These are phyloP conservation scores for Delphinapterus leucas DNA, from an alignment of 2,113 vertebrate species.

Conservation along the genomic window DNA sequence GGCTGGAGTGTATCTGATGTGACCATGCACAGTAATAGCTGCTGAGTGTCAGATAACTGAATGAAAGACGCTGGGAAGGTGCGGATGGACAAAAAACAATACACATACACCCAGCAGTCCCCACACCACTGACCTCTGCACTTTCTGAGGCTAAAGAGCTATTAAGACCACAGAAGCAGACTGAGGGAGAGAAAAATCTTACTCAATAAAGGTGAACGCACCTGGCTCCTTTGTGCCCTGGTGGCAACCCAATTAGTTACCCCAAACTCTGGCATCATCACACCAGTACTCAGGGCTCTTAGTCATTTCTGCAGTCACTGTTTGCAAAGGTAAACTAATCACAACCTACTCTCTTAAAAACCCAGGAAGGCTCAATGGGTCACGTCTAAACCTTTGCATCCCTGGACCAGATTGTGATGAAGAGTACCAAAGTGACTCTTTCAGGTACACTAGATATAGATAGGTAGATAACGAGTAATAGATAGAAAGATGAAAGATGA, in stretches of 20 bases:
- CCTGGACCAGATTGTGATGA: background rate
- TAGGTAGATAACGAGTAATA: background rate
- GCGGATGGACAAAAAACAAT: background rate
- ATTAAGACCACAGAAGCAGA: background rate
- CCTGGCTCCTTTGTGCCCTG: too few relatives aligned
- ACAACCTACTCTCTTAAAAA: background rate
- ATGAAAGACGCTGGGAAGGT: too few relatives aligned
- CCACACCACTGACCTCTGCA: too few relatives aligned
- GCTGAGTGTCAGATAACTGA: too few relatives aligned
- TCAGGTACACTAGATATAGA: background rate
- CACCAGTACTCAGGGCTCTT: background rate
- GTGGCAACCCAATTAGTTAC: background rate
- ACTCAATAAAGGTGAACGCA: background rate
- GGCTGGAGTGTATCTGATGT: background rate
- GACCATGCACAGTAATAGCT: background rate
- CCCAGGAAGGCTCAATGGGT: background rate
- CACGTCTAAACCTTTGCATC: background rate
- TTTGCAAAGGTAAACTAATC: background rate
- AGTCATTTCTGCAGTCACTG: background rate
- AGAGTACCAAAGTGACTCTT: background rate
- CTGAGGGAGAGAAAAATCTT: background rate
- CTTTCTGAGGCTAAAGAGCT: background rate
- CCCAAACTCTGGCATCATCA: background rate
- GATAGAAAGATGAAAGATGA: background rate
- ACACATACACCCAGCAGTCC: rapidly evolving